Base-by-base conservation (phyloP, 1,140 invertebrate genomes). In the Leptinotarsa defecta region DNA sequence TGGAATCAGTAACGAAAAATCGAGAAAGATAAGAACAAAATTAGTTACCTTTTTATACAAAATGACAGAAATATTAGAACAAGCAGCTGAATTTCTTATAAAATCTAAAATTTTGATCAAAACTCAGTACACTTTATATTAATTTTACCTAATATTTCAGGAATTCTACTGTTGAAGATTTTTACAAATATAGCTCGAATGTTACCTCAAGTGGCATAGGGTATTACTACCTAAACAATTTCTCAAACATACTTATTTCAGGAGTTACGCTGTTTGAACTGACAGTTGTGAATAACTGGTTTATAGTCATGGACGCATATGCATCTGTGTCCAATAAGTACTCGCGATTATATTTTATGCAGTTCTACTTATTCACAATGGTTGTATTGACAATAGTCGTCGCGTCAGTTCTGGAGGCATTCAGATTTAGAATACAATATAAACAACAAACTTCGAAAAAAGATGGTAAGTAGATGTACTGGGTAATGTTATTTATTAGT, bases 301-400 rank as follows among this genome's bases (percentile, higher is more conserved):
- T 94, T 85, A 94, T 96, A 73, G 90, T 95, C n/a, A 97, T 97
- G 95, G 94, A 96, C 83, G 94, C 93, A 15, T 96, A 93, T 85
- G 94, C 93, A 1, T 86, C 88, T 27, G 91, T 92, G 3, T 88
- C 90, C 6, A 89, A 89, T 6, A 82, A 85, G 17, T 91, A 90
- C 80, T 92, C 91, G 73, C 87, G 95, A 78, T 86, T 94, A 34
- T 97, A 94, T 84, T 97, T 97, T 83, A 96, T 97, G 93, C 87
- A 91, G 68, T 97, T 97, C 86, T 96, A 96, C 86, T 87, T 97
- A 24, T 91, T 94, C 76, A 96, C 94, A 48, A 96, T 96, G 95
- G 94, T 96, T 75, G 94, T 97, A 6, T 88, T 97, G 81, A 96
- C 94, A 1, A 95, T 97, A 73, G 94, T 97, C 49, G 94, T 97